These are phyloP conservation scores for Phymastichus coffea DNA, from an alignment of 1,140 invertebrate genomes.

Conservation along the genomic window DNA sequence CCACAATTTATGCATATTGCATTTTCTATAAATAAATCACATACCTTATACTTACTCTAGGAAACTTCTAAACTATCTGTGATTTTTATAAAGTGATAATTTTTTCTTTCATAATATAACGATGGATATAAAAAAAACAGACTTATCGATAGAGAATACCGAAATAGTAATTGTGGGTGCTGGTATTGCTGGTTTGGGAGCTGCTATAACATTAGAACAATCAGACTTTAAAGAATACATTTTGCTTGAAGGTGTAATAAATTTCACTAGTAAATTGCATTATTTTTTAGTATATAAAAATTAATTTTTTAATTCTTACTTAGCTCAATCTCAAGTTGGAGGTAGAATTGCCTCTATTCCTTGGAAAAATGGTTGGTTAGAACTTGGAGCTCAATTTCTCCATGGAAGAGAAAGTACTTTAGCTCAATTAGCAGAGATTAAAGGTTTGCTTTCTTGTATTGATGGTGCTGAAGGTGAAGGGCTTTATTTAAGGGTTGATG, in stretches of 20 bases:
- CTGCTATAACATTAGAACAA: constrained; percentile 56
- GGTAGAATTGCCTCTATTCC: constrained; percentile 62
- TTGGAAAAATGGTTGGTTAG: constrained; percentile 54
- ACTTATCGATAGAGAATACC: constrained; percentile 20
- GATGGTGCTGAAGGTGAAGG: constrained; percentile 59
- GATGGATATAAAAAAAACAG: neutral
- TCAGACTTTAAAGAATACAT: constrained; percentile 57
- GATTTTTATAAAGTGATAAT: too few species aligned
- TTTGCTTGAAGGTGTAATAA: constrained; percentile 61
- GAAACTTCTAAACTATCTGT: too few species aligned
- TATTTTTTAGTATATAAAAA: neutral
- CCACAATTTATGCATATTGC: too few species aligned
- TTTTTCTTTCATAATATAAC: too few species aligned
- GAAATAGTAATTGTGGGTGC: constrained; percentile 60
- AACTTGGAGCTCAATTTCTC: constrained; percentile 76
- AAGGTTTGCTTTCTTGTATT: constrained; percentile 53
- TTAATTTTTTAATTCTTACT: neutral
- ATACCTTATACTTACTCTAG: too few species aligned
- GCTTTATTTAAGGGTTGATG: constrained; percentile 58
- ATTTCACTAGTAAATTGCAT: neutral
- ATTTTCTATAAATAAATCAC: too few species aligned
- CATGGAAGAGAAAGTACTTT: constrained; percentile 67
- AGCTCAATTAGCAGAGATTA: constrained; percentile 40
- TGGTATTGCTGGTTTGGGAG: constrained; percentile 63
- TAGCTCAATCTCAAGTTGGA: constrained; percentile 61